Evolutionary conservation across 64 coral and sea anemone species (phyloP).

Genomic region (Exaiptasia diaphana): DNA sequence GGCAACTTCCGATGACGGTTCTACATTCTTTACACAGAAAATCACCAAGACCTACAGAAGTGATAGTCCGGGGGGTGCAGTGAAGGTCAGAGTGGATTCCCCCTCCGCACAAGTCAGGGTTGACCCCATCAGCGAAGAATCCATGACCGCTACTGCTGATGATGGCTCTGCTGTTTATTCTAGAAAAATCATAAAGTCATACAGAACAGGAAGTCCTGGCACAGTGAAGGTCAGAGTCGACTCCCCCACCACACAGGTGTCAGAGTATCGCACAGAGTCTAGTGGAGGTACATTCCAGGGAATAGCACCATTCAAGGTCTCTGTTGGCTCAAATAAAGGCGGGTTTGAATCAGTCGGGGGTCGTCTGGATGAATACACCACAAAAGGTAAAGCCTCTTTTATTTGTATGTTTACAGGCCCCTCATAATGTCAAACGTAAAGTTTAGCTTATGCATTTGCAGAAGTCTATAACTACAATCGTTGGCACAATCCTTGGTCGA

Average conservation of each 20-base stretch:
- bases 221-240: background rate
- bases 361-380: too few species aligned
- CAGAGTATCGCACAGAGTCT: background rate
- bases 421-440: too few species aligned
- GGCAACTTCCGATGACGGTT: background rate
- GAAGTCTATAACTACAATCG: too few species aligned
- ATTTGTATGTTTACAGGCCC: too few species aligned
- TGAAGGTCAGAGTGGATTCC: background rate
- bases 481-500: too few species aligned
- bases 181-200: constrained; percentile 25
- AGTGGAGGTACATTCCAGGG: background rate
- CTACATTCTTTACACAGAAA: background rate
- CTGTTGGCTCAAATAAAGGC: background rate
- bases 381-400: too few species aligned
- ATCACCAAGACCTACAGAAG: constrained; percentile 41
- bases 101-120: background rate
- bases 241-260: background rate
- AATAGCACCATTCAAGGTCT: background rate
- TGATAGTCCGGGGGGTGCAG: constrained; percentile 14
- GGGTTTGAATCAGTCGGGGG: background rate
- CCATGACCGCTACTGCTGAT: background rate
- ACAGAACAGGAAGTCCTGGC: constrained; percentile 32
- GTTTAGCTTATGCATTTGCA: too few species aligned
- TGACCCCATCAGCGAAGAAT: background rate
- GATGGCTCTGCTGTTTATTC: background rate